phyloP scores from a whole-genome alignment of 2,113 vertebrate genomes.

The Halichoeres trimaculatus region DNA sequence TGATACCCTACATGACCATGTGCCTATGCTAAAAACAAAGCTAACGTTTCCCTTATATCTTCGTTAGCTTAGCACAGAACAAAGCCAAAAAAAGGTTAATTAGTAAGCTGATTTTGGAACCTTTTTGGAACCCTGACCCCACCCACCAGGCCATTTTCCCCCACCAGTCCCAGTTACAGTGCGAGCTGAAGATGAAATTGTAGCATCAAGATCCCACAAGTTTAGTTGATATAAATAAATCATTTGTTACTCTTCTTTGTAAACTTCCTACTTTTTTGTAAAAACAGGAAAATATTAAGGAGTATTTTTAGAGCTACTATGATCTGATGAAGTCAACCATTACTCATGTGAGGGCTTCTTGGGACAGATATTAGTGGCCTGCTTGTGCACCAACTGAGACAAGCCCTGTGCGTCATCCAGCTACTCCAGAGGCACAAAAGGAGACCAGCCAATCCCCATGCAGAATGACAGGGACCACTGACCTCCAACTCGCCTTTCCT shows the following conservation, averaged over 20 bases:
- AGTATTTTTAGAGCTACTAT: neutral
- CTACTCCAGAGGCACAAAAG: slow-evolving; percentile 29
- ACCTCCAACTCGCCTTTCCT: slow-evolving; percentile 23
- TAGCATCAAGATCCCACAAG: too few relatives aligned
- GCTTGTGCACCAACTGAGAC: slow-evolving; percentile 3
- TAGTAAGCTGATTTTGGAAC: neutral
- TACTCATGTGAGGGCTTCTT: neutral
- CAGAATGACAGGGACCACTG: slow-evolving; percentile 33
- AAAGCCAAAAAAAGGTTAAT: neutral
- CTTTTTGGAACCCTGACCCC: too few relatives aligned
- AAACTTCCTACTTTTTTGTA: neutral
- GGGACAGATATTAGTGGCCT: neutral
- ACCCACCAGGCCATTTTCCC: too few relatives aligned
- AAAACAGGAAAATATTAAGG: neutral
- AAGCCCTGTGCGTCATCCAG: slow-evolving; percentile 17
- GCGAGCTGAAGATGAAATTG: too few relatives aligned
- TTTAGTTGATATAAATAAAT: too few relatives aligned
- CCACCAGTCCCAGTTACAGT: too few relatives aligned
- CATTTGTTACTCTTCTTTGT: neutral
- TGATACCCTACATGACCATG: neutral
- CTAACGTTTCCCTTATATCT: neutral
- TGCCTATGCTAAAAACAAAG: neutral
- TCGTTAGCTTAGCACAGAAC: neutral
- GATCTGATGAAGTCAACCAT: neutral
- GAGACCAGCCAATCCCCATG: slow-evolving; percentile 36